Conservation (phyloP, 92 coral and sea anemone species). For the Zoanthus sociatus region DNA sequence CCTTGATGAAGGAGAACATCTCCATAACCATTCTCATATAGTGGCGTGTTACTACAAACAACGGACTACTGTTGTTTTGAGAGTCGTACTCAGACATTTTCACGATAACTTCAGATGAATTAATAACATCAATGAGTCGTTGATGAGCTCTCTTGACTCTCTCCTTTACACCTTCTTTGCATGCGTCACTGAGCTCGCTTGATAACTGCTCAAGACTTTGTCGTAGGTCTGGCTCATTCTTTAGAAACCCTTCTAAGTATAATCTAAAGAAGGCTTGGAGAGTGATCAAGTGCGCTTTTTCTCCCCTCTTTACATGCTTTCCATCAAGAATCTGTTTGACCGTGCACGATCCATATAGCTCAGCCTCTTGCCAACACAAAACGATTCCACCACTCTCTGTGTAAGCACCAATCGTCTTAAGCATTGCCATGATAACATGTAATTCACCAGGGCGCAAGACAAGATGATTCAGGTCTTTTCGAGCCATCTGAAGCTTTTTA, state of each 20-base stretch:
- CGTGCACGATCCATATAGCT: constrained; percentile 66
- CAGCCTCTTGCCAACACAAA: constrained; percentile 65
- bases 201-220: too few relatives aligned
- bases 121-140: background rate
- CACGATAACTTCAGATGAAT: background rate
- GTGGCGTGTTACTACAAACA: too few relatives aligned
- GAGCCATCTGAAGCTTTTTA: constrained; percentile 76
- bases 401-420: constrained; percentile 50
- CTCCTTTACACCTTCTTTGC: too few relatives aligned
- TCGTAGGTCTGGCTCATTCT: constrained; percentile 32
- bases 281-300: constrained; percentile 52
- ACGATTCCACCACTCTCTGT: constrained; percentile 58
- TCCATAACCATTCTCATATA: constrained; percentile 74
- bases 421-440: constrained; percentile 71
- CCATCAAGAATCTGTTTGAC: constrained; percentile 60
- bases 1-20: constrained; percentile 41
- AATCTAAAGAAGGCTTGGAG: too few relatives aligned
- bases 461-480: constrained; percentile 61
- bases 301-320: constrained; percentile 67
- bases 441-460: constrained; percentile 75
- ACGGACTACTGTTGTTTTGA: constrained; percentile 43
- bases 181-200: too few relatives aligned
- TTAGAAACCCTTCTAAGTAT: constrained; percentile 61
- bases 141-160: constrained; percentile 4
- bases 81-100: constrained; percentile 26